Percentiles rank a stretch among this genome's conserved stretches.
phyloP scores from a whole-genome alignment of 2,113 vertebrate genomes.

The Hylia prasina region DNA sequence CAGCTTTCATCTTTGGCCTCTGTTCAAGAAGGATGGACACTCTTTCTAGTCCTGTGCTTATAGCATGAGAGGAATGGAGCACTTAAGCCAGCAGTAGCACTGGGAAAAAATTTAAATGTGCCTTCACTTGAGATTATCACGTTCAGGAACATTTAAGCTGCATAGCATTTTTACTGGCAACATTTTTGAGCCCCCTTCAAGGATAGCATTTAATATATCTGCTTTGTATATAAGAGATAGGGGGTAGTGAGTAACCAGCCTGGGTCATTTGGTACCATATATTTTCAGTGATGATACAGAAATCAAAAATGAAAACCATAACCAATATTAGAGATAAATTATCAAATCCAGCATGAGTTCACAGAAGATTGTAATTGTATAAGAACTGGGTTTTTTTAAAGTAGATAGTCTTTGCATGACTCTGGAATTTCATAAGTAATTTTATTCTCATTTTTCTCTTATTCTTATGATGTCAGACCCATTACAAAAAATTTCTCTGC shows the following conservation, averaged over 20 bases:
- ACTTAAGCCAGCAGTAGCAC: not conserved
- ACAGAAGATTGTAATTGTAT: not conserved
- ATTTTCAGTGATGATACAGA: not conserved
- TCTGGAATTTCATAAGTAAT: not conserved
- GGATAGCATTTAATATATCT: not conserved
- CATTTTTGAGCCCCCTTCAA: not conserved
- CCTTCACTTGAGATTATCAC: not conserved
- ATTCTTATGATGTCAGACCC: not conserved
- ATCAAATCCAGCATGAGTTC: not conserved
- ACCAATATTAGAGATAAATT: not conserved
- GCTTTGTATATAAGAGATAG: not conserved
- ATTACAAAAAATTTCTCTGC: not conserved
- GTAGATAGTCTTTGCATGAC: not conserved
- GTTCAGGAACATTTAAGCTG: not conserved
- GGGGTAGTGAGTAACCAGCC: not conserved
- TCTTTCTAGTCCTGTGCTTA: not conserved
- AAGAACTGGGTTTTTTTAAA: not conserved
- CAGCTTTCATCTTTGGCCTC: not conserved
- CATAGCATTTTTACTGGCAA: not conserved
- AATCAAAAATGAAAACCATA: not conserved
- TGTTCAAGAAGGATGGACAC: not conserved
- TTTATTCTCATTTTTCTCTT: not conserved
- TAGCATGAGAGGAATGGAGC: not conserved
- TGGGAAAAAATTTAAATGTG: not conserved
- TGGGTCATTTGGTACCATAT: not conserved